phyloP scores from a whole-genome alignment of 2,113 vertebrate species.

The Eretmodus cyanostictus region DNA sequence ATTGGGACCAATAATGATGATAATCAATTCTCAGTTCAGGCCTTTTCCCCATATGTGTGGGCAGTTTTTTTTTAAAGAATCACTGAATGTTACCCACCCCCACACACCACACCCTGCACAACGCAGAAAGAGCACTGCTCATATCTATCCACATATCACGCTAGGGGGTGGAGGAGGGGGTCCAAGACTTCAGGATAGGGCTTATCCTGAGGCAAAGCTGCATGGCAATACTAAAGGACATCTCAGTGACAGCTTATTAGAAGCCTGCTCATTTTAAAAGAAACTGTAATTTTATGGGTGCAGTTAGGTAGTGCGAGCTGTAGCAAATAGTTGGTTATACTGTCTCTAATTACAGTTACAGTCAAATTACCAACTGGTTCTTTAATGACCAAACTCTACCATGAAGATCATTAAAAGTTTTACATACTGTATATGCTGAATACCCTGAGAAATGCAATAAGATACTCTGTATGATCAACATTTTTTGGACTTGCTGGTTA shows the following conservation, averaged over 20 bases:
- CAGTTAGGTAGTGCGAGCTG: not conserved
- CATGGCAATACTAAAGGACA: not conserved
- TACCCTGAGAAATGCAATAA: not conserved
- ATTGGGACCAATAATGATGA: constrained; percentile 36
- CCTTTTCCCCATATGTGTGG: not conserved
- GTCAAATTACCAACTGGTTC: not conserved
- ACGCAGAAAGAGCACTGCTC: constrained; percentile 15
- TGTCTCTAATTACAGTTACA: not conserved
- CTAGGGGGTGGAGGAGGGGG: not conserved
- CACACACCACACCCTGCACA: not conserved
- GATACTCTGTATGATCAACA: not conserved
- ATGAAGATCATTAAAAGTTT: not conserved
- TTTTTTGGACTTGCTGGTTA: not conserved
- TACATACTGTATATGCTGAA: not conserved
- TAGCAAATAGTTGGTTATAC: not conserved
- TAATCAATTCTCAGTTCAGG: constrained; percentile 45
- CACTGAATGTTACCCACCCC: constrained; percentile 38
- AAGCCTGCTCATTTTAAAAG: not conserved
- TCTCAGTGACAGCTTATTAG: not conserved
- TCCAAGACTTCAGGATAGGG: not conserved
- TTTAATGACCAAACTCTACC: not conserved
- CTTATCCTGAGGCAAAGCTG: not conserved
- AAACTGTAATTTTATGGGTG: not conserved
- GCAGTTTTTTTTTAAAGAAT: constrained; percentile 1
- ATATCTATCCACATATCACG: not conserved